Evolutionary conservation across 2,113 vertebrate species (phyloP), one percentile per base, ranked within the genome.

Genomic region (Oceanodroma tethys): DNA sequence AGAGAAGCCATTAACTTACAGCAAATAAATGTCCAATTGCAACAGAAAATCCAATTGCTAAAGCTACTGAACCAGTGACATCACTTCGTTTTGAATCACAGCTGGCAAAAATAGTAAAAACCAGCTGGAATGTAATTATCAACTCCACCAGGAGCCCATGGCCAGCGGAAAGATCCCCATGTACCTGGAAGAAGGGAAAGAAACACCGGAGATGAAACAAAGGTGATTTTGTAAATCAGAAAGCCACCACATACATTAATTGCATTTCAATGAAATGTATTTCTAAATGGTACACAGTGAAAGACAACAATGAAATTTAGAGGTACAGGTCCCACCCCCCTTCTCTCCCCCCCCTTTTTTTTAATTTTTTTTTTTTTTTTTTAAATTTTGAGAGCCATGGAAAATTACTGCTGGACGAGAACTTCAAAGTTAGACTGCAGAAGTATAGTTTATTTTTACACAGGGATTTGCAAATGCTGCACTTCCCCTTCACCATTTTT

Each of bases 71-170:
- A 83, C 99, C 99, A 25, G 98, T 98, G 40, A 99, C 98, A 97
- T 99, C 99, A 9, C 90, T 98, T 65, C 99, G 98, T 96, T 99
- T 99, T 86, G 99, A 97, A 95, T 99, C 99, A 94, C 99, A 99
- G 96, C 99, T 99, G 97, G 99, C 99, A 88, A 99, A 99, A 93
- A 99, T 98, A 52, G 99, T 99, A 97, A 99, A 99, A 95, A 99
- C 99, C 95, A 99, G 98, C 93, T 99, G 98, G 93, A 99, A 99
- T 29, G 99, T 99, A 98, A 99, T 99, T 88, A 99, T 98, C 96
- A 99, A 78, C 97, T 99, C 99, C 93, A 99, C 99, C 83, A 99
- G 97, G 78, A 99, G 98, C 30, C 98, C 99, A 7, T 99, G 98
- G 80, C 99, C 99, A 47, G 98, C 93, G 0, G 98, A 98, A 90